These are phyloP conservation scores for Drosophila pandora DNA, from an alignment of 1,140 invertebrate species.

Conservation along the genomic window DNA sequence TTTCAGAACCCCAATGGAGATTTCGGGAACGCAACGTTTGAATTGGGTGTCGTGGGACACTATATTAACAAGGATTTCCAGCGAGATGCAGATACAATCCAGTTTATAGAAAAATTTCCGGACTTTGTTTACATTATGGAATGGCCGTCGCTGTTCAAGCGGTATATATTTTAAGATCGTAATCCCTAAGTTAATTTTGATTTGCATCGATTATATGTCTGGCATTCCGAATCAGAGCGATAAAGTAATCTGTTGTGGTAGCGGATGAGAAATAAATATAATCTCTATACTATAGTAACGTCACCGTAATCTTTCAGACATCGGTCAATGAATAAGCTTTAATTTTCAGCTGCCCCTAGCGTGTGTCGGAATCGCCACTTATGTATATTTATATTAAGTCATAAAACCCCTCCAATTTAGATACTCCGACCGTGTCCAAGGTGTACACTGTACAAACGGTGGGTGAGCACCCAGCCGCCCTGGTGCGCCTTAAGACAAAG, in stretches of 20 bases:
- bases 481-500: slow-evolving; percentile 39
- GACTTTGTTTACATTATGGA: slow-evolving; percentile 72
- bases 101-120: slow-evolving; percentile 64
- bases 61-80: slow-evolving; percentile 60
- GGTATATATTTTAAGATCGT: slow-evolving; percentile 58
- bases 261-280: slow-evolving; percentile 33
- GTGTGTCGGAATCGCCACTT: slow-evolving; percentile 40
- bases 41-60: slow-evolving; percentile 71
- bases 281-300: slow-evolving; percentile 30
- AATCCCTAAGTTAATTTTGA: background rate
- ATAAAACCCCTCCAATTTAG: slow-evolving; percentile 41
- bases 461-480: slow-evolving; percentile 20
- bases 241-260: slow-evolving; percentile 20
- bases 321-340: slow-evolving; percentile 43
- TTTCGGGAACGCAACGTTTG: slow-evolving; percentile 47
- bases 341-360: slow-evolving; percentile 42
- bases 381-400: slow-evolving; percentile 45
- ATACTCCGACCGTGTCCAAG: slow-evolving; percentile 31
- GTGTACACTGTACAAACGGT: slow-evolving; percentile 8
- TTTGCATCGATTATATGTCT: slow-evolving; percentile 33
- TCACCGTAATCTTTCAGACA: slow-evolving; percentile 41
- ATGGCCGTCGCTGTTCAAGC: slow-evolving; percentile 70
- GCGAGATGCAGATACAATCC: slow-evolving; percentile 34
- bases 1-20: slow-evolving; percentile 38
- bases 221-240: slow-evolving; percentile 7